Evolutionary conservation across 2,797 vertebrate genomes (phyloP).

Genomic region (Xiphophorus birchmanni): DNA sequence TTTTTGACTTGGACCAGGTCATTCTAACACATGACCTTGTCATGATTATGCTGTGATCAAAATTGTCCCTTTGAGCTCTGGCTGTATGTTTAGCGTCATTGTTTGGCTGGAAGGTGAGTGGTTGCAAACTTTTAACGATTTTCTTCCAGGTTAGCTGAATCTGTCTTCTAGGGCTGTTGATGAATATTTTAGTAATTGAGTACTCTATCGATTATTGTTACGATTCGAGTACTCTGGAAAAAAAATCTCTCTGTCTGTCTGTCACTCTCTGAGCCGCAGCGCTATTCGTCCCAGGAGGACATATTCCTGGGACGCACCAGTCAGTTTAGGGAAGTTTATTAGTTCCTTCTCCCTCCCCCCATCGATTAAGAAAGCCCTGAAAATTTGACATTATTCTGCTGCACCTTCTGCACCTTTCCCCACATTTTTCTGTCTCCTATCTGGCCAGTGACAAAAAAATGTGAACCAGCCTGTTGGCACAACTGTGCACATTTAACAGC

Average conservation of each 20-base stretch:
- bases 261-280: too few species aligned
- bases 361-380: too few species aligned
- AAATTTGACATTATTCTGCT: too few species aligned
- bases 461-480: not conserved
- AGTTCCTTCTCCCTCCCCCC: too few species aligned
- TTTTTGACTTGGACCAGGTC: not conserved
- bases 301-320: too few species aligned
- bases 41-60: not conserved
- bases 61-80: not conserved
- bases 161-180: too few species aligned
- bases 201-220: too few species aligned
- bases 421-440: not conserved
- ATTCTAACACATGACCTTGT: not conserved
- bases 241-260: too few species aligned
- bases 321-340: too few species aligned
- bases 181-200: too few species aligned
- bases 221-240: too few species aligned
- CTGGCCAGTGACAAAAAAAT: not conserved
- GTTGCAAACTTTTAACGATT: not conserved
- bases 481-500: not conserved
- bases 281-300: too few species aligned
- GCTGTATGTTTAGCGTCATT: not conserved
- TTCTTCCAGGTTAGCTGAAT: not conserved
- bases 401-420: not conserved
- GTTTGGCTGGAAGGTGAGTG: not conserved